phyloP scores from a whole-genome alignment of 1,140 invertebrate species.

The Halesus radiatus region DNA sequence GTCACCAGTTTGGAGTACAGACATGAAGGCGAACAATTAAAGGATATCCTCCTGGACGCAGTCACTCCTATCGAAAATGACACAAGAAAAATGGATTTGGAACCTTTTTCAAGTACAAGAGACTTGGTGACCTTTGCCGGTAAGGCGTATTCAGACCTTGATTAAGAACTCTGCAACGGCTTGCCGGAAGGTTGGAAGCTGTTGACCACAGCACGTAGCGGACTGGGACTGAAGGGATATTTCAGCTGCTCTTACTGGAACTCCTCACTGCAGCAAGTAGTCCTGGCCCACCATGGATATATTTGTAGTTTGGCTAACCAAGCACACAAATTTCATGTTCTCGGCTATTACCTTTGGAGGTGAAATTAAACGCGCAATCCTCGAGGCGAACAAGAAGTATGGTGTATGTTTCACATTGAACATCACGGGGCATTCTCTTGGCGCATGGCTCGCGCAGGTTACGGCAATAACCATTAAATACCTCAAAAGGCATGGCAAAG shows the following conservation, averaged over 20 bases:
- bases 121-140: too few species aligned
- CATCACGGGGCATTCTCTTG: neutral
- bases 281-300: neutral
- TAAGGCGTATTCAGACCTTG: too few species aligned
- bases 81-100: too few species aligned
- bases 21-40: too few species aligned
- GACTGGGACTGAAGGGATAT: neutral
- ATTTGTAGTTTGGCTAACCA: neutral
- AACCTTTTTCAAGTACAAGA: too few species aligned
- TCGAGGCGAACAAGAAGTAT: neutral
- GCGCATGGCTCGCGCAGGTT: conserved; percentile 17
- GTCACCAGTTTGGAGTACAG: too few species aligned
- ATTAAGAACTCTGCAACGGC: too few species aligned
- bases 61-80: too few species aligned
- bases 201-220: neutral
- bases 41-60: too few species aligned
- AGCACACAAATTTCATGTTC: neutral
- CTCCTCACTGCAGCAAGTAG: neutral
- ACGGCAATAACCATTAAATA: neutral
- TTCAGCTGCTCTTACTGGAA: neutral
- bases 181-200: neutral
- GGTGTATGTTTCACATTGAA: neutral
- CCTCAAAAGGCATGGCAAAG: neutral
- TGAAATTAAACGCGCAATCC: neutral
- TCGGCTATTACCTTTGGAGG: neutral